Evolutionary conservation across 2,797 vertebrate genomes (phyloP), one percentile per base, ranked within the genome.

Genomic region (Enoplosus armatus): DNA sequence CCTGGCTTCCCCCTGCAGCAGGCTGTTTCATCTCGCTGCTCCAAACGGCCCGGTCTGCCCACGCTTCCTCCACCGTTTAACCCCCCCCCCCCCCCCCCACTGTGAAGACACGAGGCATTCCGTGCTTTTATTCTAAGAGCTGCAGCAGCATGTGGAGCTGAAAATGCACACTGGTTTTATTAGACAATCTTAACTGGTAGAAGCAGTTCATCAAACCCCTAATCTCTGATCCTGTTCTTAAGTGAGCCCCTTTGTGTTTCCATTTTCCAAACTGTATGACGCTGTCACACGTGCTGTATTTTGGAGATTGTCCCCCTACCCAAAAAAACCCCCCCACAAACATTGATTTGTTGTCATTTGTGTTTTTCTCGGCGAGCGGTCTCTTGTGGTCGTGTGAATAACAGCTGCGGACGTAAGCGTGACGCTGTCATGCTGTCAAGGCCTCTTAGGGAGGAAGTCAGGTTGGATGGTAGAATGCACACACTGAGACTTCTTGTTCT

Each of bases 21-120:
- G 55, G 31, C 58, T 62, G 62, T 66, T 67, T 67, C 54, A 60
- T 79, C 51, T 72, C 27, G 1, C 62, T 45, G 22, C 45, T 72
- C 61, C 72, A 53, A 55, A 60, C 29, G 37, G 53, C 66, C 66
- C 54, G 43, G 16, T 51, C 61, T 55, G 43, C 70, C 80, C 75
- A 83, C 75, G 31, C 71, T 48, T 61, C 43, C 61, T 74, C 48
- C 31, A 62, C 72, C 72, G 71, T 75, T 66, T 75, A 68, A 61
- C 72, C 71, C 29, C 61, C 66, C n/a, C n/a, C n/a, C n/a, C n/a
- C n/a, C n/a, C n/a, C n/a, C n/a, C n/a, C n/a, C n/a, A n/a, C n/a
- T 50, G 48, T 66, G 41, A 83, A 39, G 54, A 75, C 66, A n/a
- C 2, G 14, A 81, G 29, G 69, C 53, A 35, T 64, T 48, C 43